A percentile compares a stretch with the other conserved stretches of the same genome.
Conservation (phyloP, 2,888 invertebrate species). For the Hyalella azteca region DNA sequence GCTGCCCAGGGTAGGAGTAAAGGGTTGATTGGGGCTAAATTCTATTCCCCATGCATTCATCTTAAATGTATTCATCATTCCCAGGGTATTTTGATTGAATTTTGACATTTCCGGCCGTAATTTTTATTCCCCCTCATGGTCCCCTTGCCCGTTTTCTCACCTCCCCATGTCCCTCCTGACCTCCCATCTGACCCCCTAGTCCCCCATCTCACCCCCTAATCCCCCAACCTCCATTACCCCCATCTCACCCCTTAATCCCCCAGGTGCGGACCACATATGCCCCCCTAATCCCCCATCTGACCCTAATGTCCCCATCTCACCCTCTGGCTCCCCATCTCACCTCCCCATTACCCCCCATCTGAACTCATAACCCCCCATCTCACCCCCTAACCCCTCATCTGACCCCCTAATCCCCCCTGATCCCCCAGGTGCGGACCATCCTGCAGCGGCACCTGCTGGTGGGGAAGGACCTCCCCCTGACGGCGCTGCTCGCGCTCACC, state of each 20-base stretch:
- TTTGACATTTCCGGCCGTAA: no score
- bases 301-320: not conserved
- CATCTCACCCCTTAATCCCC: not conserved
- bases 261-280: conserved; percentile 81
- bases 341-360: not conserved
- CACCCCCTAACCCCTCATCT: not conserved
- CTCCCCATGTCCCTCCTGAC: no score
- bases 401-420: not conserved
- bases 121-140: not conserved
- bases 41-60: no score
- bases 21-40: no score
- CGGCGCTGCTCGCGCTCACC: conserved; percentile 68
- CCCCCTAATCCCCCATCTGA: no score
- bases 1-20: no score
- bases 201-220: no score
- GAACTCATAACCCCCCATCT: not conserved
- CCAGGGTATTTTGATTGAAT: no score
- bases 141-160: no score
- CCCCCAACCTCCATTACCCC: not conserved
- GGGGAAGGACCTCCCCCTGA: conserved; percentile 81
- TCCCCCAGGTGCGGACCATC: conserved; percentile 75
- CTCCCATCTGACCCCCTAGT: no score
- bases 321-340: not conserved
- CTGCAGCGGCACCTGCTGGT: conserved; percentile 88
- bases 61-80: no score